phyloP scores from a whole-genome alignment of 1,140 invertebrate genomes.

The Branchinecta lindahli region DNA sequence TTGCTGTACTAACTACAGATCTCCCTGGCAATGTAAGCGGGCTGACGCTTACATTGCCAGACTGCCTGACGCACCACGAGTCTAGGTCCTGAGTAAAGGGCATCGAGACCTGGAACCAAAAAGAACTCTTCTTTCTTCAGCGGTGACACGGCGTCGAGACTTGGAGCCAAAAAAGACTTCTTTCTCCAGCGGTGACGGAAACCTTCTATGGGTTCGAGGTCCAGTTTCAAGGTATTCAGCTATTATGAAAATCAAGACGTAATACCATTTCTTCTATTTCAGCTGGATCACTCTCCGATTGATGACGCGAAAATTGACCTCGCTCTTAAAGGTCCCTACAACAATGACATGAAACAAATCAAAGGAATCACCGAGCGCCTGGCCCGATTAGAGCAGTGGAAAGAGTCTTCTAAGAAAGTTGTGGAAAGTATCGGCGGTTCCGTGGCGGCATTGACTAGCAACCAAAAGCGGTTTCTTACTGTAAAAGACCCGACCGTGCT shows the following conservation, averaged over 20 bases:
- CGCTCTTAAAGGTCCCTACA: neutral
- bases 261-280: neutral
- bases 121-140: too few relatives aligned
- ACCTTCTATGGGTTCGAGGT: too few relatives aligned
- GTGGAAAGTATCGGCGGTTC: neutral
- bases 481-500: neutral
- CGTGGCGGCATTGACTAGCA: neutral
- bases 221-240: too few relatives aligned
- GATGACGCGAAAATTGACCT: neutral
- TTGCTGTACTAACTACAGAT: too few relatives aligned
- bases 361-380: neutral
- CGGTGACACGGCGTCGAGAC: too few relatives aligned
- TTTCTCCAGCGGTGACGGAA: too few relatives aligned
- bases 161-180: too few relatives aligned
- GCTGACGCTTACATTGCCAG: too few relatives aligned
- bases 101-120: too few relatives aligned
- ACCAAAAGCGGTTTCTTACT: neutral
- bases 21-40: too few relatives aligned
- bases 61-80: too few relatives aligned
- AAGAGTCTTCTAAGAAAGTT: neutral
- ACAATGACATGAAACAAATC: constrained; percentile 4
- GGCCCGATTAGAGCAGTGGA: neutral
- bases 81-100: too few relatives aligned
- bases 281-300: neutral
- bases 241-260: neutral